A percentile compares a stretch with the other conserved stretches of the same genome.
phyloP scores from a whole-genome alignment of 2,888 invertebrate genomes.

The Nomada goodeniana region DNA sequence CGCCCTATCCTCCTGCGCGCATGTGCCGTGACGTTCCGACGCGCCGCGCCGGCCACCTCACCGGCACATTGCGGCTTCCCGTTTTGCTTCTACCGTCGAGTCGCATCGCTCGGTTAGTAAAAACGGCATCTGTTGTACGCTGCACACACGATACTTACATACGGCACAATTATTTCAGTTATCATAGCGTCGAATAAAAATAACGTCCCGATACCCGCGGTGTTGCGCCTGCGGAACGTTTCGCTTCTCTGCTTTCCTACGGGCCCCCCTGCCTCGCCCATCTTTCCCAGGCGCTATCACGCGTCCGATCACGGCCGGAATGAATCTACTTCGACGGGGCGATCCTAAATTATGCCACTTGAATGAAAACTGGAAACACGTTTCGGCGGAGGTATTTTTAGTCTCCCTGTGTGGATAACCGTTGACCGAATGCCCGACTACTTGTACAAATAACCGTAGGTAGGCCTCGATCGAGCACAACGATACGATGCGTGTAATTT shows the following conservation, averaged over 20 bases:
- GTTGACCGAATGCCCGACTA: neutral
- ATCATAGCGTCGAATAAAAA: neutral
- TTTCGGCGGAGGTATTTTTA: constrained; percentile 7
- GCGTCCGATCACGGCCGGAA: constrained; percentile 7
- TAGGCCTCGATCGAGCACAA: neutral
- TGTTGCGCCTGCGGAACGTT: neutral
- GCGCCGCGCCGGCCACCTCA: too few species aligned
- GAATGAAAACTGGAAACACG: neutral
- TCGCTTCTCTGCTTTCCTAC: too few species aligned
- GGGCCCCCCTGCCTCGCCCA: too few species aligned
- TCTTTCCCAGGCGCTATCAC: neutral
- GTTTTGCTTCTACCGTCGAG: constrained; percentile 39
- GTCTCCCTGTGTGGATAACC: neutral
- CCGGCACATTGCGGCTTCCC: constrained; percentile 14
- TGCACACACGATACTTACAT: too few species aligned
- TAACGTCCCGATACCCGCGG: neutral
- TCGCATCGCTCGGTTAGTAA: constrained; percentile 55
- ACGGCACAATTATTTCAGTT: neutral
- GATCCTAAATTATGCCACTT: constrained; percentile 12
- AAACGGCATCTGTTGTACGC: constrained; percentile 34
- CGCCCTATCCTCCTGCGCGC: constrained; percentile 79
- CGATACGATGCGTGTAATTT: neutral
- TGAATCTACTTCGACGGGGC: constrained; percentile 17
- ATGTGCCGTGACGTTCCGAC: constrained; percentile 70
- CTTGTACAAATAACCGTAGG: neutral